Evolutionary conservation across 2,888 invertebrate genomes (phyloP).

Genomic region (Pterostichus niger): DNA sequence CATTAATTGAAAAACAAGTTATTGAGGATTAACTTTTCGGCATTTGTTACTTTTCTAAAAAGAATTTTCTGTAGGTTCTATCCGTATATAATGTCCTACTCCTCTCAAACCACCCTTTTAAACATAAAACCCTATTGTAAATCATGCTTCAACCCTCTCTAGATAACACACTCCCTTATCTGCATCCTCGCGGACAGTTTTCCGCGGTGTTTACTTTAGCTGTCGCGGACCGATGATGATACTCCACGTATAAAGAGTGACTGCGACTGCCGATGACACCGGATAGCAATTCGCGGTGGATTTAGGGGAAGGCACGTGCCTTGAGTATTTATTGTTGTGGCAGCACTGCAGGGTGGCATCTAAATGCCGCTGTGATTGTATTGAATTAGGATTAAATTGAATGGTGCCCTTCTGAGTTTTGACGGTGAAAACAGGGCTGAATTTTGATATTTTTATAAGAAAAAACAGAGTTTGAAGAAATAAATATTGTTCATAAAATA

Average conservation of each 20-base stretch:
- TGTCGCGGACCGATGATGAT: neutral
- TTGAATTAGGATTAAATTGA: slow-evolving; percentile 42
- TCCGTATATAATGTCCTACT: too few species aligned
- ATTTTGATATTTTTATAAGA: too few species aligned
- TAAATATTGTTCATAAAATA: too few species aligned
- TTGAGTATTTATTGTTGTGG: slow-evolving; percentile 37
- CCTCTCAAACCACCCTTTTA: neutral
- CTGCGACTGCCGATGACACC: slow-evolving; percentile 39
- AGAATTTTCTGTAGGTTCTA: too few species aligned
- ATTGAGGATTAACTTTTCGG: too few species aligned
- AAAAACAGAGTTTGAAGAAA: too few species aligned
- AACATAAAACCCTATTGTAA: neutral
- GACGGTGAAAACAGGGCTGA: neutral
- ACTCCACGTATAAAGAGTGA: slow-evolving; percentile 7
- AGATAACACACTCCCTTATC: neutral
- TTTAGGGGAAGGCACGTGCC: slow-evolving; percentile 21
- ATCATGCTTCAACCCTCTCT: neutral
- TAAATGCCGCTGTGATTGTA: slow-evolving; percentile 46
- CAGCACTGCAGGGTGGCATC: slow-evolving; percentile 11
- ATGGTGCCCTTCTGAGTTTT: neutral
- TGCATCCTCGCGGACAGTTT: neutral
- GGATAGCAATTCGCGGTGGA: slow-evolving; percentile 6
- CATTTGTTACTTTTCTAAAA: too few species aligned
- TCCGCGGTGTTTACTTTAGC: slow-evolving; percentile 28
- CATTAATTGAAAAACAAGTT: too few species aligned